phyloP scores from a whole-genome alignment of 2,797 vertebrate species.

The Pitangus sulphuratus region DNA sequence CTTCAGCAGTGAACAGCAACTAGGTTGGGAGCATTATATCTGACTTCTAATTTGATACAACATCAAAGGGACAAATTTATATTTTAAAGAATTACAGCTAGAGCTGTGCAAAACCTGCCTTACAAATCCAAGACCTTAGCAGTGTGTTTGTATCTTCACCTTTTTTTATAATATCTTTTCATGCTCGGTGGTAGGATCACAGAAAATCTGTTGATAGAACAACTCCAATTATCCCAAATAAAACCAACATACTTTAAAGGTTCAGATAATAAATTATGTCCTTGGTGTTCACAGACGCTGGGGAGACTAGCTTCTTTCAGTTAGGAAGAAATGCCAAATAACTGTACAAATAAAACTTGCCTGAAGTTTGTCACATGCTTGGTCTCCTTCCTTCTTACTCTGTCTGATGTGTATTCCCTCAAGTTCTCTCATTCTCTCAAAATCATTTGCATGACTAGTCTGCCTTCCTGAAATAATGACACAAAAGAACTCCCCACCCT shows the following conservation, averaged over 20 bases:
- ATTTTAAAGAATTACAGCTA: slow-evolving; percentile 56
- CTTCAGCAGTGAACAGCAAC: slow-evolving; percentile 14
- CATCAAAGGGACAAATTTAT: slow-evolving; percentile 62
- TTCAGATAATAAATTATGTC: neutral
- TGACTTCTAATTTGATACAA: slow-evolving; percentile 1
- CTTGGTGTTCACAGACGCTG: neutral
- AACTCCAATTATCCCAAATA: slow-evolving; percentile 34
- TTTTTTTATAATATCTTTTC: slow-evolving; percentile 21
- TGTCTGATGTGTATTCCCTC: slow-evolving; percentile 6
- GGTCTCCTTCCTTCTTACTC: neutral
- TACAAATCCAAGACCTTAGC: slow-evolving; percentile 14
- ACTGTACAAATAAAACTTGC: neutral
- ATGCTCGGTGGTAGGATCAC: neutral
- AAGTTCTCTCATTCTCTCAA: neutral
- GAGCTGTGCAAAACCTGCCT: slow-evolving; percentile 5
- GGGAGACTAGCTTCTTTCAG: neutral
- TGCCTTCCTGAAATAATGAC: neutral
- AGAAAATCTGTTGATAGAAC: slow-evolving; percentile 13
- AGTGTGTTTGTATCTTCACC: neutral
- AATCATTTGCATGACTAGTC: neutral
- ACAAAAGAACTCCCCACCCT: neutral
- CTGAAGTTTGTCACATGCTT: slow-evolving; percentile 5
- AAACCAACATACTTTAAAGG: neutral
- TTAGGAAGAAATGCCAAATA: slow-evolving; percentile 35
- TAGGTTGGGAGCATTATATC: neutral